A percentile compares a stretch with the other conserved stretches of the same genome.
These are phyloP conservation scores for Calypte anna DNA, from an alignment of 2,113 vertebrate species.

Conservation along the genomic window DNA sequence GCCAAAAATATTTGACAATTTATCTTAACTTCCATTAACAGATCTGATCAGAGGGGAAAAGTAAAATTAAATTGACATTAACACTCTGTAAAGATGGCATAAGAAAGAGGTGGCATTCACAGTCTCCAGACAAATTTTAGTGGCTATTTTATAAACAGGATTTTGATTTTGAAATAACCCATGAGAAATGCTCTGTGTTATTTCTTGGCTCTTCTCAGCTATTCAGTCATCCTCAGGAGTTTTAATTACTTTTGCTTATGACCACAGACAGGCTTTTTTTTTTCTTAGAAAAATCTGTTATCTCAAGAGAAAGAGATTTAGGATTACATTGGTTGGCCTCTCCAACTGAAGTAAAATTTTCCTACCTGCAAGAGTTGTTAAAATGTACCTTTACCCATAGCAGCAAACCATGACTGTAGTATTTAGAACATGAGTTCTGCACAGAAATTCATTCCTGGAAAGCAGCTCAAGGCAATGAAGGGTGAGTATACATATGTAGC, in stretches of 20 bases:
- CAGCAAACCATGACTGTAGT: background rate
- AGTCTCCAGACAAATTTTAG: background rate
- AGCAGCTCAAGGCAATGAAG: background rate
- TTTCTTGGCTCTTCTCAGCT: background rate
- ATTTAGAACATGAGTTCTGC: background rate
- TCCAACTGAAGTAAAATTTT: background rate
- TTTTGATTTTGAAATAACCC: background rate
- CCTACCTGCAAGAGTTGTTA: background rate
- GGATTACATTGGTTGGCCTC: background rate
- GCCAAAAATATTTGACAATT: background rate
- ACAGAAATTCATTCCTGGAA: background rate
- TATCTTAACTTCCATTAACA: background rate
- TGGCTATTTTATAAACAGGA: background rate
- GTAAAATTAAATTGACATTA: background rate
- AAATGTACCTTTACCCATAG: background rate
- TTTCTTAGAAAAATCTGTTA: background rate
- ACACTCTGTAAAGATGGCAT: background rate
- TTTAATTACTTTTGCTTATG: background rate
- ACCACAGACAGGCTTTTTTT: background rate
- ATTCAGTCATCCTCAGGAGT: background rate
- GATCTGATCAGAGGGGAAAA: background rate
- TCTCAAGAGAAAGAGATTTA: background rate
- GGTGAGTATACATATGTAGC: background rate
- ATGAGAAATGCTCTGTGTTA: background rate
- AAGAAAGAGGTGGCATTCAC: background rate